Evolutionary conservation across 2,888 invertebrate genomes (phyloP).

Genomic region (Bombylius discolor): DNA sequence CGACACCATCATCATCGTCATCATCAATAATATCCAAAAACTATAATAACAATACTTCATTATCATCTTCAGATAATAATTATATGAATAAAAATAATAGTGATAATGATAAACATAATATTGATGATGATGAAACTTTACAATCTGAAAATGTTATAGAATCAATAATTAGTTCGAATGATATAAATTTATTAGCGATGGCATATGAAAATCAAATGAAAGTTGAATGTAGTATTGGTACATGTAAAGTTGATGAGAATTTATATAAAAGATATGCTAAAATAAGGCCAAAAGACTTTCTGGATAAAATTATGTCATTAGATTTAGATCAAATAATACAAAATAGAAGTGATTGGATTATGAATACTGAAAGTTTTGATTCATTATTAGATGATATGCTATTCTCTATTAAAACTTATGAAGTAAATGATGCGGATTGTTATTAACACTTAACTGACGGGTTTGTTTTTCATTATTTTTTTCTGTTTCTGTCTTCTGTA

Average conservation of each 20-base stretch:
- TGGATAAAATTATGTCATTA: slow-evolving; percentile 41
- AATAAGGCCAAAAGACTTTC: slow-evolving; percentile 46
- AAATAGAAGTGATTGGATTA: slow-evolving; percentile 52
- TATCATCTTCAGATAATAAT: slow-evolving; percentile 9
- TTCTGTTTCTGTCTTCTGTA: no score
- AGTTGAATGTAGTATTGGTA: slow-evolving; percentile 16
- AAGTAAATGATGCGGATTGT: slow-evolving; percentile 56
- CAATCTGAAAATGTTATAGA: slow-evolving; percentile 45
- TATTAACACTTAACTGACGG: slow-evolving; percentile 37
- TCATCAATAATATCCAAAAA: not conserved
- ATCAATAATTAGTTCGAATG: slow-evolving; percentile 48
- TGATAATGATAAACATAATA: slow-evolving; percentile 6
- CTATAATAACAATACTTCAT: not conserved
- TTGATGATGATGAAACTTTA: not conserved
- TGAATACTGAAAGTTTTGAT: slow-evolving; percentile 50
- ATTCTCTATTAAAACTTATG: slow-evolving; percentile 43
- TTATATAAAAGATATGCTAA: slow-evolving; percentile 29
- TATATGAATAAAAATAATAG: slow-evolving; percentile 11
- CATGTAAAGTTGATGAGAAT: slow-evolving; percentile 26
- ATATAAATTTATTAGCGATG: slow-evolving; percentile 45
- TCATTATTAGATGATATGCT: slow-evolving; percentile 64
- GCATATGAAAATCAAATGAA: slow-evolving; percentile 46
- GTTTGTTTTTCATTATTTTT: no score
- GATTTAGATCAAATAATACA: slow-evolving; percentile 48
- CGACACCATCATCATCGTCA: not conserved